phyloP scores from a whole-genome alignment of 2,888 invertebrate species.

The Spisula solida region DNA sequence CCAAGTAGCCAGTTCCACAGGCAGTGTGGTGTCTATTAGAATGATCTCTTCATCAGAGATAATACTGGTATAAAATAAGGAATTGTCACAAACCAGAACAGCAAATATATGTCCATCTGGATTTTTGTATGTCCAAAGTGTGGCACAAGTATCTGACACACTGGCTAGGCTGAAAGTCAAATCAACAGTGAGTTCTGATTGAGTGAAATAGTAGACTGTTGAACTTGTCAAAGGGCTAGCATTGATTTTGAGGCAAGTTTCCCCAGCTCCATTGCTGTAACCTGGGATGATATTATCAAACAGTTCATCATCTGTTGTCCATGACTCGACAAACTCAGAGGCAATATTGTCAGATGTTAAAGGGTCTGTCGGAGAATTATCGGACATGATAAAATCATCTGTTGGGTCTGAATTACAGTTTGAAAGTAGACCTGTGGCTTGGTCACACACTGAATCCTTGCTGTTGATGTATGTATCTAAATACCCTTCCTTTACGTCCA shows the following conservation, averaged over 20 bases:
- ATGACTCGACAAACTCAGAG: constrained; percentile 71
- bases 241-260: constrained; percentile 66
- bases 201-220: constrained; percentile 66
- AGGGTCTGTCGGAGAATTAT: constrained; percentile 55
- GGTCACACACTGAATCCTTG: constrained; percentile 56
- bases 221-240: constrained; percentile 63
- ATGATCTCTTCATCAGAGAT: constrained; percentile 8
- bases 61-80: constrained; percentile 55
- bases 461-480: constrained; percentile 60
- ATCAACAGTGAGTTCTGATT: constrained; percentile 74
- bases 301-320: constrained; percentile 55
- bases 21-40: constrained; percentile 42
- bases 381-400: constrained; percentile 70
- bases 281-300: constrained; percentile 60
- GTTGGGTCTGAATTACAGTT: constrained; percentile 69
- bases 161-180: constrained; percentile 72
- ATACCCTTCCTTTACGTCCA: constrained; percentile 67
- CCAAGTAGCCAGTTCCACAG: constrained; percentile 71
- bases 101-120: constrained; percentile 46
- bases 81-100: constrained; percentile 65
- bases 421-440: constrained; percentile 69
- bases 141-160: constrained; percentile 60
- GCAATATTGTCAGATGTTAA: constrained; percentile 67
- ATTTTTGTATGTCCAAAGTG: constrained; percentile 75
- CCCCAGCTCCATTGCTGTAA: constrained; percentile 54